Evolutionary conservation across 2,113 vertebrate genomes (phyloP).

Genomic region (Proterorhinus semilunaris): DNA sequence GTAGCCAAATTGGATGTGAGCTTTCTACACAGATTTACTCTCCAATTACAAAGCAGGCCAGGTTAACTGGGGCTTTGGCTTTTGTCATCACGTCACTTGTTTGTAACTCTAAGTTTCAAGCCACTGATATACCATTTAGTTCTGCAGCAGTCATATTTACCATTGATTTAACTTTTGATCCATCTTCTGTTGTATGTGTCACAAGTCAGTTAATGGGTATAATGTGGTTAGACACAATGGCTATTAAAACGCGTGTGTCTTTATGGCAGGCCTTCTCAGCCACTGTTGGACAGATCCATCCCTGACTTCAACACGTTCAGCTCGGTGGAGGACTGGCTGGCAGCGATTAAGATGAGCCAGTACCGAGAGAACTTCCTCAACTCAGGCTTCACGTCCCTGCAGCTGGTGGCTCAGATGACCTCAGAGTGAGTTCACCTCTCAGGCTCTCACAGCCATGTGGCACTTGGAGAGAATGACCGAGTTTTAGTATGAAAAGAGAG

Average conservation of each 20-base stretch:
- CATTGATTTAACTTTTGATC: constrained; percentile 1
- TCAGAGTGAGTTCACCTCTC: constrained; percentile 87
- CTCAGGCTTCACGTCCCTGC: constrained; percentile 95
- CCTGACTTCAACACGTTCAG: constrained; percentile 98
- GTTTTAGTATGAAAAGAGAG: constrained; percentile 14
- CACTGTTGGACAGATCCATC: constrained; percentile 94
- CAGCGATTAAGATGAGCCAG: constrained; percentile 97
- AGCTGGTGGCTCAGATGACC: constrained; percentile 95
- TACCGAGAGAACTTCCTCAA: constrained; percentile 98
- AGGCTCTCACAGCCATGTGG: constrained; percentile 15
- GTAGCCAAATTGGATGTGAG: constrained; percentile 32
- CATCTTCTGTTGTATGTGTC: neutral
- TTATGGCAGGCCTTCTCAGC: constrained; percentile 91
- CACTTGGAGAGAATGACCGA: constrained; percentile 39
- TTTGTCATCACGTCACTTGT: constrained; percentile 30
- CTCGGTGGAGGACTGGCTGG: constrained; percentile 97
- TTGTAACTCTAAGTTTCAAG: constrained; percentile 31
- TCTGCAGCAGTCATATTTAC: constrained; percentile 10
- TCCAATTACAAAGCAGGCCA: constrained; percentile 29
- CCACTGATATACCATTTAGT: constrained; percentile 21
- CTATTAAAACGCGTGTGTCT: neutral
- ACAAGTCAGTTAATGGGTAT: neutral
- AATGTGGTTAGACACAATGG: neutral
- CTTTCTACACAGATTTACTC: constrained; percentile 29
- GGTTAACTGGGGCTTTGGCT: constrained; percentile 11